These are phyloP conservation scores for Thripadectes ignobilis DNA, from an alignment of 2,797 vertebrate species.

Conservation along the genomic window DNA sequence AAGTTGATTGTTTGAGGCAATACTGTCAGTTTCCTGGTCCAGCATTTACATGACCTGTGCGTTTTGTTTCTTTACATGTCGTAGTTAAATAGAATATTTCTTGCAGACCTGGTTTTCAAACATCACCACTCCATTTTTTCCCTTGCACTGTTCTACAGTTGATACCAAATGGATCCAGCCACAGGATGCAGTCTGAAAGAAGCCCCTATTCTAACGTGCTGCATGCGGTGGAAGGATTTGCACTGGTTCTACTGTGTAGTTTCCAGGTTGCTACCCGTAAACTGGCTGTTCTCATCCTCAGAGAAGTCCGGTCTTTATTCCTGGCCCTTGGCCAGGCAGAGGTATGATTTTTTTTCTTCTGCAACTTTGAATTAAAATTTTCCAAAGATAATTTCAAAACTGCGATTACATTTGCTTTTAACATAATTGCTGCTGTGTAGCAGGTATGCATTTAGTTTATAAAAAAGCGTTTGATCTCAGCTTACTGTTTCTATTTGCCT, in stretches of 20 bases:
- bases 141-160: conserved; percentile 60
- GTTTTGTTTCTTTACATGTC: background rate
- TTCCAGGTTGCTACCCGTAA: conserved; percentile 95
- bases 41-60: background rate
- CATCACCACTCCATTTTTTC: background rate
- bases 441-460: background rate
- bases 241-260: conserved; percentile 93
- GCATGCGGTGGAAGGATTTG: conserved; percentile 94
- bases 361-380: background rate
- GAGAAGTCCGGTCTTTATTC: conserved; percentile 94
- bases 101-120: background rate
- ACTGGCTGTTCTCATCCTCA: conserved; percentile 91
- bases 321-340: conserved; percentile 92
- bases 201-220: conserved; percentile 93
- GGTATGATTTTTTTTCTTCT: conserved; percentile 76
- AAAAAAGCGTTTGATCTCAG: background rate
- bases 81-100: background rate
- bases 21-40: background rate
- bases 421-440: background rate
- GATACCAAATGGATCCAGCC: conserved; percentile 83
- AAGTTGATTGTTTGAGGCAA: background rate
- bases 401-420: background rate
- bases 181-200: conserved; percentile 85
- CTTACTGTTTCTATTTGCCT: background rate
- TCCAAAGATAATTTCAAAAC: background rate